Base-by-base conservation (phyloP, 2,113 vertebrate species). In the Sphyrna mokarran region DNA sequence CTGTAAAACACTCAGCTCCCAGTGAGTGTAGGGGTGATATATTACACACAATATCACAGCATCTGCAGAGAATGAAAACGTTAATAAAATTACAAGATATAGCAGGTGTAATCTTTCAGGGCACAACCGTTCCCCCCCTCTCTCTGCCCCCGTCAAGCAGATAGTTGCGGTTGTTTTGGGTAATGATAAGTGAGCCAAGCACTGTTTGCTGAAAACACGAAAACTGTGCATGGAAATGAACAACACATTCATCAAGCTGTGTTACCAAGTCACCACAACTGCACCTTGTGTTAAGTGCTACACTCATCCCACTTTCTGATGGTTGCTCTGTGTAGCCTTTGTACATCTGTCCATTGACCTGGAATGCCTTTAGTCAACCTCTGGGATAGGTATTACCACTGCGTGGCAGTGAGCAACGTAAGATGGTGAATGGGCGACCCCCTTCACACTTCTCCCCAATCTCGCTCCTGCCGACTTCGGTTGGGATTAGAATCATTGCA, bases 81-180 rank as follows among this genome's bases (percentile, higher is more conserved):
- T 43, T 72, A 66, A 95, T 72, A 72, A 95, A 95, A 95, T 48
- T 70, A 95, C 37, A 48, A 70, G 80, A 72, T 72, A 48, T n/a
- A 95, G 94, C 69, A 29, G 63, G 63, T 70, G 91, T 69, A 95
- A 70, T 72, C 13, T 95, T 72, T 95, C 94, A 95, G 94, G 94
- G 10, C 23, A 72, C 72, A 70, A 70, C 63, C 58, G n/a, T 90
- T n/a, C 29, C 23, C n/a, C 43, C n/a, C n/a, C n/a, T n/a, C n/a
- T n/a, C n/a, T n/a, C 43, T 1, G 43, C 61, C 58, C 23, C n/a
- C 43, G 91, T 95, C 94, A 70, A 54, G 23, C 10, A 26, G 76
- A 54, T 72, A 13, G 43, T 26, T 72, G 68, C 9, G 61, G 66
- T 43, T 72, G 68, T 76, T 72, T 72, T 29, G 23, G 72, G 68